Conservation (phyloP, 2,888 invertebrate genomes). For the Noctuana brunneofusca region DNA sequence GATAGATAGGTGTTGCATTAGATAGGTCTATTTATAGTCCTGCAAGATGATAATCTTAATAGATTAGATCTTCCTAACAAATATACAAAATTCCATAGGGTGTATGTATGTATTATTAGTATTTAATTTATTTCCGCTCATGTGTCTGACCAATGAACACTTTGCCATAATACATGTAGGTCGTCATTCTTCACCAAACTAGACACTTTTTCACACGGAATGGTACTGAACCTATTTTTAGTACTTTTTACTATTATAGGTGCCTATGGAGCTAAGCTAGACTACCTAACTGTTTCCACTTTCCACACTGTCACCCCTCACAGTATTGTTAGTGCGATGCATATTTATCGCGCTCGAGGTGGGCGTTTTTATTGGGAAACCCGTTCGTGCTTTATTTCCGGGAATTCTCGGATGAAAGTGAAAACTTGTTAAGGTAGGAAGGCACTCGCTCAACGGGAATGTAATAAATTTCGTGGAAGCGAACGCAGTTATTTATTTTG, state of each 20-base stretch:
- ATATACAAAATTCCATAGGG: too few species aligned
- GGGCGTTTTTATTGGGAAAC: constrained; percentile 33
- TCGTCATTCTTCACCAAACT: neutral
- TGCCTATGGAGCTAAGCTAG: neutral
- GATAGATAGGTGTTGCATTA: too few species aligned
- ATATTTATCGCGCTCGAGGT: constrained; percentile 29
- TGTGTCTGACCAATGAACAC: too few species aligned
- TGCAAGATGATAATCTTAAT: too few species aligned
- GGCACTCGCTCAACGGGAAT: constrained; percentile 22
- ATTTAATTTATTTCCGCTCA: too few species aligned
- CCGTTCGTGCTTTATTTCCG: constrained; percentile 29
- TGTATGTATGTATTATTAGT: too few species aligned
- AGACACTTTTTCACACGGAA: neutral
- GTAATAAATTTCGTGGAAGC: constrained; percentile 29
- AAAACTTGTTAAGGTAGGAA: constrained; percentile 32
- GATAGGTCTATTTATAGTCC: too few species aligned
- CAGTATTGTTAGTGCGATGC: constrained; percentile 26
- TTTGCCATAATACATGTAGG: too few species aligned
- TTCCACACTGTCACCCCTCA: constrained; percentile 10
- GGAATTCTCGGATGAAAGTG: constrained; percentile 35
- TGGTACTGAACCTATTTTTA: neutral
- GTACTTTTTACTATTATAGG: neutral
- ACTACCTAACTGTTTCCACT: neutral
- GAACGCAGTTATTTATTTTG: constrained; percentile 32
- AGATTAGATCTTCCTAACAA: too few species aligned